Evolutionary conservation across 2,888 invertebrate genomes (phyloP), one percentile per base, ranked within the genome.

Genomic region (Pterostichus niger): DNA sequence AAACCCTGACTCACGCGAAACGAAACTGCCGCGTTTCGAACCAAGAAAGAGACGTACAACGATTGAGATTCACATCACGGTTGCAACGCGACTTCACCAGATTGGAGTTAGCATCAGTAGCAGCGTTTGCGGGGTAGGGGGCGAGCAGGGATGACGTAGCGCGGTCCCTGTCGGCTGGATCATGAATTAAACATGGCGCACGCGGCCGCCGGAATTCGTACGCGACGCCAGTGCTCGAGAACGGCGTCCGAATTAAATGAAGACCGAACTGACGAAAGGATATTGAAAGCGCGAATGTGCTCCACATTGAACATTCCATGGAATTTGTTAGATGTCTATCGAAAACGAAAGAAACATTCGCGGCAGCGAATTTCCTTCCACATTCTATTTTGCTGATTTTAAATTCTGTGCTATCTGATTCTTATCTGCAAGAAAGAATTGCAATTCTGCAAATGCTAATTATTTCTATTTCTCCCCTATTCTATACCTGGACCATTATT

Each of bases 71-170:
- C 81, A 54, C 52, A 46, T 71, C 81, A 81, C 81, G 71, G 71
- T 15, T 35, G 35, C 68, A 56, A 40, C 54, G 86, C 86, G 87
- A 87, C 87, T 87, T 87, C 87, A 86, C 87, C 88, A 88, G 88
- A 88, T 88, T 88, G 88, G 88, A 88, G 88, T 87, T 86, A 85
- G 85, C 81, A 73, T 81, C 71, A 80, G 64, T 64, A 49, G 71
- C 80, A 54, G 54, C 78, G 40, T 40, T 44, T 49, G 13, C 52
- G 33, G 35, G 24, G 77, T 4, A 13, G 35, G 33, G 46, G 40
- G 56, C 24, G 56, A 35, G 31, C 31, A n/a, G 40, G 49, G 54
- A 76, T 35, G 24, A 49, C 76, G 76, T 49, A 56, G 76, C 76
- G 73, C 73, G 44, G 11, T 24, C 49, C 61, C 46, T 52, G 68